Evolutionary conservation across 2,797 vertebrate species (phyloP), one percentile per base, ranked within the genome.

Genomic region (Fistularia commersonii): DNA sequence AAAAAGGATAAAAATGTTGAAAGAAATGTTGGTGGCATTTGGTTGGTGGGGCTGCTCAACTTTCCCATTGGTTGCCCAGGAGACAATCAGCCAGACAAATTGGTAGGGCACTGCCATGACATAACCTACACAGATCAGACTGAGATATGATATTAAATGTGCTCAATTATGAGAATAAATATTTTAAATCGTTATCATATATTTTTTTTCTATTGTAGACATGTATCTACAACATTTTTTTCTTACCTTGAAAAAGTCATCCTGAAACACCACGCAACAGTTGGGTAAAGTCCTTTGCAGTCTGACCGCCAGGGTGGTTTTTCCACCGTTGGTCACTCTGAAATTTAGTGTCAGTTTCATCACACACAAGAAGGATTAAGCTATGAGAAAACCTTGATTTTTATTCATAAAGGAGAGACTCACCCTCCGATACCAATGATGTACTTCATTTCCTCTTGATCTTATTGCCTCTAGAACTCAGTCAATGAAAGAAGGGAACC

Each of bases 241-340:
- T 33, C 83, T 77, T 90, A 99, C 96, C 94, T 97, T 99, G 88
- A 92, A 99, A 74, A 99, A 98, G 75, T 97, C 93, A 41, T 98
- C 97, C 71, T 98, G 97, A 55, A 97, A 95, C 44, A 99, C 89
- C 42, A 97, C 94, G 1, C 95, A 98, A 83, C 95, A 96, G 82
- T 96, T 97, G 51, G 97, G 94, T 44, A 99, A 88, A 1, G 76
- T 86, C 78, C 89, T 90, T 66, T 88, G 35, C 7, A 98, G 85
- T 57, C 76, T 87, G 51, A 91, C 89, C 55, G 95, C 95, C 86
- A 98, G 34, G 41, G 96, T 98, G 77, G 95, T 98, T 88, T 98
- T 98, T 31, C 97, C 96, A 65, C 96, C 91, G 48, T 98, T 99
- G 87, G 96, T 99, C 89, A 98, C 89, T 5, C 96, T 98, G 80